Evolutionary conservation across 2,888 invertebrate genomes (phyloP), one percentile per base, ranked within the genome.

Genomic region (Nymphalis urticae): DNA sequence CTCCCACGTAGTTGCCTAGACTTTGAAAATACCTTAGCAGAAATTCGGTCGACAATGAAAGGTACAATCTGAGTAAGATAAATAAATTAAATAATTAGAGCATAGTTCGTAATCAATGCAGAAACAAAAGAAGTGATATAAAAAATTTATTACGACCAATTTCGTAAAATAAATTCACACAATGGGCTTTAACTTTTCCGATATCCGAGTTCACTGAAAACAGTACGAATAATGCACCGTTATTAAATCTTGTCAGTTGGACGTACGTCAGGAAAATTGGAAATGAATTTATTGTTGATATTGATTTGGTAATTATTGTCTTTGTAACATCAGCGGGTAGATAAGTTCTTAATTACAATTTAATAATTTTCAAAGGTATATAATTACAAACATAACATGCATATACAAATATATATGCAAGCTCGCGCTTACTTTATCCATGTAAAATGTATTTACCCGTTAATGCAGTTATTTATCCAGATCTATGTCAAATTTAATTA

Each of bases 181-280:
- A 56, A 56, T 27, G 54, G 27, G n/a, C n/a, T 24, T 56, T 32
- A 32, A 56, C 54, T 32, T 56, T 56, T 17, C 54, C 32, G 27
- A 56, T 56, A 32, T 56, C 32, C 54, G 54, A 54, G 54, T 56
- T 56, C 54, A 56, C 27, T 27, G 27, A 32, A 32, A 56, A 32
- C 27, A 27, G 54, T 54, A 27, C 27, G 17, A 56, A 56, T 56
- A 32, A n/a, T 56, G 32, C 32, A 24, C 17, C 9, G 54, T 27
- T 56, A 56, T 56, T 56, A 17, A 56, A 56, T 27, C 54, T 16
- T 32, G 27, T 32, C 27, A 56, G 27, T 17, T 32, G 6, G n/a
- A 56, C 27, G 27, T 32, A 56, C 54, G 7, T 17, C 9, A 17
- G 32, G 54, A 32, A 56, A 56, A 56, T 56, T 32, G 32, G 17